Evolutionary conservation across 2,113 vertebrate species (phyloP), one percentile per base, ranked within the genome.

Genomic region (Spilogale gracilis): DNA sequence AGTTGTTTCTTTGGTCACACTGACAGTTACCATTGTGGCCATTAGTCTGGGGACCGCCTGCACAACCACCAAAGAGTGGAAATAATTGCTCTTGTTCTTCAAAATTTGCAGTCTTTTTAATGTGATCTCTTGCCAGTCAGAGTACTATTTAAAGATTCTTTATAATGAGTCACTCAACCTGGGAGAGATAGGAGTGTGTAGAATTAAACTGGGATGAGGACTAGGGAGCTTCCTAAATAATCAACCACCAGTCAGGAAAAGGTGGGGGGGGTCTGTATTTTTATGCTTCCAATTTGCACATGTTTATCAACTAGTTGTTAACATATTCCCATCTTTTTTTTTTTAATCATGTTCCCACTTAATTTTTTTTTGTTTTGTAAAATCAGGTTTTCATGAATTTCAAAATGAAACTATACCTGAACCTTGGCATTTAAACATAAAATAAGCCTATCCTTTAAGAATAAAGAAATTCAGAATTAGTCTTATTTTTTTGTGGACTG

Each of bases 381-480:
- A 30, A 65, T 78, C 5, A 56, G 50, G 4, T 83, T 88, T 93
- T 96, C 11, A 8, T 85, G 91, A 56, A 86, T 80, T 93, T 87
- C 11, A 91, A 58, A 92, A 73, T 91, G 71, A 54, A 94, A 92
- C 0, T 91, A 63, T 89, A 91, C n/a, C 32, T 84, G n/a, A 73
- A 65, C 11, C 60, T 69, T 88, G n/a, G 3, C 73, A 5, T 91
- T 92, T 84, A 88, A 71, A 58, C 30, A 45, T 63, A 90, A 91
- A 79, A 43, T 74, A 71, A 95, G 20, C 7, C 14, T 48, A 32
- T 9, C 4, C 45, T 25, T 96, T 83, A 56, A 86, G 43, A 92
- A 93, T 25, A 69, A 90, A 67, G 8, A 91, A 69, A 61, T 30
- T 83, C 16, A 65, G 7, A 84, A 45, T 88, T 92, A 43, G 5